A percentile compares a stretch with the other conserved stretches of the same genome.
These are phyloP conservation scores for Amblyopsis rosae DNA, from an alignment of 2,113 vertebrate species.

Conservation along the genomic window DNA sequence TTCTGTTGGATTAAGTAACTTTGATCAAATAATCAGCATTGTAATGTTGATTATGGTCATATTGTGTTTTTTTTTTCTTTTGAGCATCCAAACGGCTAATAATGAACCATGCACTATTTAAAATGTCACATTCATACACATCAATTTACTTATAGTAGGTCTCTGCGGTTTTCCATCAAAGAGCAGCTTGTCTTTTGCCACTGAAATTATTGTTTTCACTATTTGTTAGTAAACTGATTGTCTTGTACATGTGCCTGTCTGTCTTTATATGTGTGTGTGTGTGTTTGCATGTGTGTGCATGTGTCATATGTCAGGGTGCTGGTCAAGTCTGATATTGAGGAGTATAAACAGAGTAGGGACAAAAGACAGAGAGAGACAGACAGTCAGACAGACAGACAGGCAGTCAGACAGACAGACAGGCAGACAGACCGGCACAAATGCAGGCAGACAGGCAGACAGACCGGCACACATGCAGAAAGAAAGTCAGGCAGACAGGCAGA, in stretches of 20 bases:
- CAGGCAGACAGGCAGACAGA: constrained; percentile 50
- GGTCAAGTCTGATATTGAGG: constrained; percentile 61
- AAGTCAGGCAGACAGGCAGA: constrained; percentile 9
- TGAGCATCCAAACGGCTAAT: too few species aligned
- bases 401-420: constrained; percentile 34
- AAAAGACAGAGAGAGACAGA: constrained; percentile 37
- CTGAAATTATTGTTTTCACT: background rate
- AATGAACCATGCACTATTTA: too few species aligned
- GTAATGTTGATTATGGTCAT: too few species aligned
- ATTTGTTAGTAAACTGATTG: too few species aligned
- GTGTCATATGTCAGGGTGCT: constrained; percentile 46
- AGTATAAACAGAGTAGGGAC: constrained; percentile 64
- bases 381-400: constrained; percentile 25
- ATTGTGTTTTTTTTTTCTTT: too few species aligned
- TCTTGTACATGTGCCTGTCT: constrained; percentile 2
- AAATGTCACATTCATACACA: too few species aligned
- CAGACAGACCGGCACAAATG: constrained; percentile 36
- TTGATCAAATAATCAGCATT: background rate
- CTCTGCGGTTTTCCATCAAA: background rate
- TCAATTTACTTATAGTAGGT: too few species aligned
- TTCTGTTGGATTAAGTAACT: background rate
- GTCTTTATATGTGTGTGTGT: constrained; percentile 1
- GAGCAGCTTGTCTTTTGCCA: background rate
- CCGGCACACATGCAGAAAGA: too few species aligned
- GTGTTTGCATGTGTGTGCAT: constrained; percentile 5